A percentile compares a stretch with the other conserved stretches of the same genome.
Conservation (phyloP, 2,888 invertebrate genomes). For the Acleris literana region DNA sequence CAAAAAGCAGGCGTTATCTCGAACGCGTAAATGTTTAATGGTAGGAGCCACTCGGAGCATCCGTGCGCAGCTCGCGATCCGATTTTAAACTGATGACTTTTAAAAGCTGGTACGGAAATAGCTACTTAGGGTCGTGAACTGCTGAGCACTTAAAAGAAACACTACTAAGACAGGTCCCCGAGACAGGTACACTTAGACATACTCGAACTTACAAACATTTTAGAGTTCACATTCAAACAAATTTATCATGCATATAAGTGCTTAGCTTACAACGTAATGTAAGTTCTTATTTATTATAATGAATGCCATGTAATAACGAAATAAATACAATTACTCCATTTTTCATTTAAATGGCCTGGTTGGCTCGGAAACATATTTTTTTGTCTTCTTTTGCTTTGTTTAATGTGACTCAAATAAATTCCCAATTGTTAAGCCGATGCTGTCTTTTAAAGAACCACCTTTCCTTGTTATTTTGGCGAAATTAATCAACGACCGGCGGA, state of each 20-base stretch:
- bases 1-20: slow-evolving; percentile 77
- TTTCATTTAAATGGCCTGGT: neutral
- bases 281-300: no score
- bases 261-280: no score
- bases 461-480: slow-evolving; percentile 70
- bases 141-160: slow-evolving; percentile 62
- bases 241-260: no score
- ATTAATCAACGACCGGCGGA: slow-evolving; percentile 76
- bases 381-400: slow-evolving; percentile 24
- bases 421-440: slow-evolving; percentile 24
- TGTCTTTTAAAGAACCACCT: slow-evolving; percentile 24
- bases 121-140: slow-evolving; percentile 67
- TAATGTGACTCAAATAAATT: slow-evolving; percentile 29
- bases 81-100: slow-evolving; percentile 80
- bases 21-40: slow-evolving; percentile 76
- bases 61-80: slow-evolving; percentile 64
- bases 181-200: slow-evolving; percentile 23
- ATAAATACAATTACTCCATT: neutral
- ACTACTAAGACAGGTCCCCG: slow-evolving; percentile 44
- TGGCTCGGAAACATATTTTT: slow-evolving; percentile 9
- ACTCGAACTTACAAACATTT: slow-evolving; percentile 3
- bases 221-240: neutral
- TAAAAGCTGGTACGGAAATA: slow-evolving; percentile 71
- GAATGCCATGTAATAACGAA: slow-evolving; percentile 4
- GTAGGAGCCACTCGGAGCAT: slow-evolving; percentile 59